Evolutionary conservation across 2,797 vertebrate species (phyloP).

Genomic region (Pantherophis alleghaniensis): DNA sequence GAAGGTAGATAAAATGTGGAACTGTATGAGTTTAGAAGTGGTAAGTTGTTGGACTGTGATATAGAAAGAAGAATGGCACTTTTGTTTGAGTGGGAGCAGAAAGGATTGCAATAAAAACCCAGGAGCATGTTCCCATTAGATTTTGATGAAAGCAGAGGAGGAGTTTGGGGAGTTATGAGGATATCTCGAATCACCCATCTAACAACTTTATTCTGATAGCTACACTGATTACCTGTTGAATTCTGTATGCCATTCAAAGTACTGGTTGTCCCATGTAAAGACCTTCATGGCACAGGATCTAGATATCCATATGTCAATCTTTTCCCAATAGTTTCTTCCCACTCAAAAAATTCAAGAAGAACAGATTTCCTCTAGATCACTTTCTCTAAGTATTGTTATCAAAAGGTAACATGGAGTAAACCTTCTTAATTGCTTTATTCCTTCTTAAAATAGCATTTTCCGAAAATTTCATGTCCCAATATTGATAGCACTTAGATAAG

Average conservation of each 20-base stretch:
- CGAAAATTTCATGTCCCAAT: neutral
- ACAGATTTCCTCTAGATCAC: neutral
- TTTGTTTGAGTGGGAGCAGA: neutral
- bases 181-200: neutral
- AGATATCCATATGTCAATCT: neutral
- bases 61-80: neutral
- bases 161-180: neutral
- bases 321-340: neutral
- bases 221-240: neutral
- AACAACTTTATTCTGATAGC: neutral
- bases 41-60: neutral
- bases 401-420: neutral
- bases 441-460: neutral
- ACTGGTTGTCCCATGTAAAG: neutral
- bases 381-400: neutral
- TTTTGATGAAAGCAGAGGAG: neutral
- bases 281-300: neutral
- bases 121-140: neutral
- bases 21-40: neutral
- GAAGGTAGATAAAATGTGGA: neutral
- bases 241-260: neutral
- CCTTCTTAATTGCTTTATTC: neutral
- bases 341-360: neutral
- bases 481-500: neutral
- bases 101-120: neutral